Evolutionary conservation across 2,113 vertebrate genomes (phyloP).

Genomic region (Nothoprocta pentlandii): DNA sequence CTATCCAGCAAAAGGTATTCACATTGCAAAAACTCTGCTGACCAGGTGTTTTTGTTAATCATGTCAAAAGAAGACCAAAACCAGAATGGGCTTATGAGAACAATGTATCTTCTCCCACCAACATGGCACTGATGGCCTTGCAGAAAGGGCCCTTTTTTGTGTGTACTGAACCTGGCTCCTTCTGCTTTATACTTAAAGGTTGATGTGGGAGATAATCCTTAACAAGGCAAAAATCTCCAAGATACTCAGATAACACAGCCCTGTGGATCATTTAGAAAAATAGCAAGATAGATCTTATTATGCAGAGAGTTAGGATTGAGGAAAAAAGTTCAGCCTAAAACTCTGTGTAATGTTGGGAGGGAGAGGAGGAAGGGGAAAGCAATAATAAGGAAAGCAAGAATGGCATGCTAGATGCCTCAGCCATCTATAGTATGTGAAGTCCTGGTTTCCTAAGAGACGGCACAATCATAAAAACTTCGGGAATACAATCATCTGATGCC

Average conservation of each 20-base stretch:
- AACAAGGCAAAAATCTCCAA: neutral
- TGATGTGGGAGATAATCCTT: neutral
- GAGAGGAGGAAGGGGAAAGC: neutral
- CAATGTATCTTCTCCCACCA: neutral
- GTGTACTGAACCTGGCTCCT: neutral
- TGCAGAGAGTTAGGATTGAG: neutral
- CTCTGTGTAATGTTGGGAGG: neutral
- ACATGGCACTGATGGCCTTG: neutral
- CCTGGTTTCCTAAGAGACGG: neutral
- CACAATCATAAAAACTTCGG: neutral
- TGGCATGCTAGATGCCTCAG: neutral
- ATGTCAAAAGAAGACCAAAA: neutral
- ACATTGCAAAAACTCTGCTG: neutral
- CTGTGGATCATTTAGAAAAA: neutral
- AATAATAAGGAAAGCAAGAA: neutral
- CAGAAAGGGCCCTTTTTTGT: neutral
- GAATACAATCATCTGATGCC: neutral
- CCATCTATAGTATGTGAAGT: neutral
- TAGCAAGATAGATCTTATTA: neutral
- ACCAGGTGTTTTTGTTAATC: neutral
- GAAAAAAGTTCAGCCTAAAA: neutral
- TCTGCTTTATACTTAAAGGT: neutral
- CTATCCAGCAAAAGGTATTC: neutral
- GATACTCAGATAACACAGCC: neutral
- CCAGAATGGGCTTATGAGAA: neutral